Percentiles rank a stretch among this genome's conserved stretches.
Conservation (phyloP, 1,140 invertebrate genomes). For the Trichoplusia ni region DNA sequence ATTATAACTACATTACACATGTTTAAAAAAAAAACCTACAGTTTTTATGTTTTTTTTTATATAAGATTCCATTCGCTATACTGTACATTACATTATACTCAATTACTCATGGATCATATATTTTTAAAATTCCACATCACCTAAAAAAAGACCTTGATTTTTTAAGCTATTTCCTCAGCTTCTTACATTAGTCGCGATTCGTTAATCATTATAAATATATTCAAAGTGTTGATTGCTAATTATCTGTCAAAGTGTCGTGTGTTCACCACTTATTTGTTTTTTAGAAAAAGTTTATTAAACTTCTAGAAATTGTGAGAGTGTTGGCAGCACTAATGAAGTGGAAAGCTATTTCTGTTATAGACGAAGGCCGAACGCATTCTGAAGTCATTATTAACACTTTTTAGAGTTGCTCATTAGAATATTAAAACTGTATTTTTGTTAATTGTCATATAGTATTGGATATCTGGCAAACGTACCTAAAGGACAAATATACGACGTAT, state of each 20-base stretch:
- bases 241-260: not conserved
- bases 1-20: too few relatives aligned
- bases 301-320: not conserved
- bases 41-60: too few relatives aligned
- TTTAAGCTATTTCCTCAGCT: not conserved
- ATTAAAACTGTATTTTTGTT: too few relatives aligned
- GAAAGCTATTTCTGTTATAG: not conserved
- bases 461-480: too few relatives aligned
- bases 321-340: not conserved
- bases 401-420: not conserved
- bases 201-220: not conserved
- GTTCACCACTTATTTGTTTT: not conserved
- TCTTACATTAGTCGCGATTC: not conserved
- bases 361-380: not conserved
- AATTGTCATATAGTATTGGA: too few relatives aligned
- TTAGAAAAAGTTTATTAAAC: not conserved
- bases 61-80: too few relatives aligned
- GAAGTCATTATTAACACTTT: not conserved
- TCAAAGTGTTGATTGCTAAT: slow-evolving; percentile 2
- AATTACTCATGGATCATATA: too few relatives aligned
- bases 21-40: too few relatives aligned
- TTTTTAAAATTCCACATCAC: too few relatives aligned
- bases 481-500: too few relatives aligned
- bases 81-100: too few relatives aligned
- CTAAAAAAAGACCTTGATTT: too few relatives aligned